Evolutionary conservation across 2,113 vertebrate species (phyloP).

Genomic region (Vulpes ferrilata): DNA sequence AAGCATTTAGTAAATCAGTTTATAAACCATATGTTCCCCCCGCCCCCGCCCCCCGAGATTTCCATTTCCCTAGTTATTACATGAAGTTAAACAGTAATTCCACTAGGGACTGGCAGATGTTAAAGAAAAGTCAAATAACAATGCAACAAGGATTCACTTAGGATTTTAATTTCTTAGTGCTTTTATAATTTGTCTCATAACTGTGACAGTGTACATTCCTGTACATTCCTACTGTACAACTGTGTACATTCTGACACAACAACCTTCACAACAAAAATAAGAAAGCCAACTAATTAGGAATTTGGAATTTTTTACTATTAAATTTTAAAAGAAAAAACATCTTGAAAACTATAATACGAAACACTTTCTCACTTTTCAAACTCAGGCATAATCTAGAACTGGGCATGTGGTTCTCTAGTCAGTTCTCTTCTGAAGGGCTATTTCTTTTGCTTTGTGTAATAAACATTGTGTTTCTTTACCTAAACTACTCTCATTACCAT

Average conservation of each 20-base stretch:
- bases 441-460: not conserved
- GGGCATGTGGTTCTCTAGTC: not conserved
- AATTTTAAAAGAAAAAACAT: not conserved
- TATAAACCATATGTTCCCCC: not conserved
- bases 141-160: not conserved
- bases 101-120: not conserved
- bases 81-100: not conserved
- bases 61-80: not conserved
- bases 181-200: not conserved
- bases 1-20: not conserved
- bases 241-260: not conserved
- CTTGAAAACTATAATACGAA: not conserved
- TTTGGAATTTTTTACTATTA: not conserved
- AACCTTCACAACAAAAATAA: not conserved
- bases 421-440: not conserved
- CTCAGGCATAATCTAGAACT: not conserved
- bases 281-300: not conserved
- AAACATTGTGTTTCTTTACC: not conserved
- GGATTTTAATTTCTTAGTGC: not conserved
- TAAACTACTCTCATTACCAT: not conserved
- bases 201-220: not conserved
- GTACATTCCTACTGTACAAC: too few species aligned
- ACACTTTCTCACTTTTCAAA: not conserved
- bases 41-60: not conserved
- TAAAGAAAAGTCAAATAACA: not conserved